phyloP scores from a whole-genome alignment of 2,797 vertebrate genomes.

The Setipinna tenuifilis region DNA sequence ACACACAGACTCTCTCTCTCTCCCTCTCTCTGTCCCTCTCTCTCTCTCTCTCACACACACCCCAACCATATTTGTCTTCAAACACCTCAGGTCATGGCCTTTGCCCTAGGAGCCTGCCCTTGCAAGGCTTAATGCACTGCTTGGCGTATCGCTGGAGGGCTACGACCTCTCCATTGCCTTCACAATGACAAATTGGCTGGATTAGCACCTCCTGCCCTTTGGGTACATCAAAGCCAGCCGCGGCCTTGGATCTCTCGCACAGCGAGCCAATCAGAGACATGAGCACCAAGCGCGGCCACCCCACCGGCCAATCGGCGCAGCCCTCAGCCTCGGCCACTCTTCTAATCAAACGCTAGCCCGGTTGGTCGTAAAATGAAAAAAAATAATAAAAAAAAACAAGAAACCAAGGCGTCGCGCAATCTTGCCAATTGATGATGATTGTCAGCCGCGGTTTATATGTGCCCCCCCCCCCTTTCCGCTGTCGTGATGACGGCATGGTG shows the following conservation, averaged over 20 bases:
- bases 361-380: neutral
- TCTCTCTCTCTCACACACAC: constrained; percentile 38
- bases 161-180: neutral
- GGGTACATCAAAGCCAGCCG: neutral
- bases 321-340: neutral
- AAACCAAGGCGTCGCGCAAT: neutral
- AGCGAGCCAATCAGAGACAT: too few relatives aligned
- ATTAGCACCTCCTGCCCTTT: neutral
- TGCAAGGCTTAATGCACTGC: neutral
- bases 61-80: constrained; percentile 4
- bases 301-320: neutral
- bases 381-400: neutral
- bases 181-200: constrained; percentile 13
- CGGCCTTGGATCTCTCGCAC: constrained; percentile 25
- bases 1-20: neutral
- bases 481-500: neutral
- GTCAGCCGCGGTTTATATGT: neutral
- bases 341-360: neutral
- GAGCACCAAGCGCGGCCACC: too few relatives aligned
- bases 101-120: neutral
- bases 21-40: neutral
- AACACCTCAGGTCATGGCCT: neutral
- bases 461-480: neutral
- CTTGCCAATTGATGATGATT: neutral
- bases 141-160: neutral